Evolutionary conservation across 1,140 invertebrate genomes (phyloP).

Genomic region (Papilio aristodemus): DNA sequence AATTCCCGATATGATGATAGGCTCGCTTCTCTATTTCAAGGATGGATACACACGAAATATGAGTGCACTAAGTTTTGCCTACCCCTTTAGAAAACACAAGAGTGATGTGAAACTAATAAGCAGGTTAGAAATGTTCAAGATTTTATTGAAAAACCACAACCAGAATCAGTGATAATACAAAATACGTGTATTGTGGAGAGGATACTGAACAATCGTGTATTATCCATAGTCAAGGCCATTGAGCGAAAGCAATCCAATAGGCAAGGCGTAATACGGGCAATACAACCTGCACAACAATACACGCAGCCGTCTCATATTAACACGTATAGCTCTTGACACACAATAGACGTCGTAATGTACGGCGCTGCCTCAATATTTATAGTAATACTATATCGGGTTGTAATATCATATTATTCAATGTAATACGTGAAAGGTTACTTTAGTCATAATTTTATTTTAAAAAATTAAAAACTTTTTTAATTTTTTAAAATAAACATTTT

Average conservation of each 20-base stretch:
- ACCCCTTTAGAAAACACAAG: too few relatives aligned
- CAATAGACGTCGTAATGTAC: not conserved
- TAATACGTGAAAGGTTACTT: too few relatives aligned
- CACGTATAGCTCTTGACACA: not conserved
- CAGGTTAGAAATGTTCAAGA: too few relatives aligned
- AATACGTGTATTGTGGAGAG: not conserved
- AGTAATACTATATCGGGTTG: not conserved
- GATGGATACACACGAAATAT: too few relatives aligned
- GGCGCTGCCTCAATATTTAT: not conserved
- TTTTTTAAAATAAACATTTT: too few relatives aligned
- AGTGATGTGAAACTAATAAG: too few relatives aligned
- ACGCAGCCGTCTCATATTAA: conserved; percentile 3
- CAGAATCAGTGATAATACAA: not conserved
- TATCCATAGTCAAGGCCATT: not conserved
- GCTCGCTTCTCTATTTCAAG: too few relatives aligned
- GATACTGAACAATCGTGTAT: not conserved
- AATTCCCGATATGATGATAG: too few relatives aligned
- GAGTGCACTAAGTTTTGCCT: too few relatives aligned
- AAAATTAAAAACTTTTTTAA: too few relatives aligned
- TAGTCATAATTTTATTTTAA: too few relatives aligned
- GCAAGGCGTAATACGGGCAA: not conserved
- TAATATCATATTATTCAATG: not conserved
- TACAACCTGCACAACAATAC: conserved; percentile 4
- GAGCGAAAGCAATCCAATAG: not conserved
- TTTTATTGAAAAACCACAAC: too few relatives aligned